Percentiles rank a stretch among this genome's conserved stretches.
Evolutionary conservation across 2,113 vertebrate species (phyloP).

Genomic region (Heliornis fulica): DNA sequence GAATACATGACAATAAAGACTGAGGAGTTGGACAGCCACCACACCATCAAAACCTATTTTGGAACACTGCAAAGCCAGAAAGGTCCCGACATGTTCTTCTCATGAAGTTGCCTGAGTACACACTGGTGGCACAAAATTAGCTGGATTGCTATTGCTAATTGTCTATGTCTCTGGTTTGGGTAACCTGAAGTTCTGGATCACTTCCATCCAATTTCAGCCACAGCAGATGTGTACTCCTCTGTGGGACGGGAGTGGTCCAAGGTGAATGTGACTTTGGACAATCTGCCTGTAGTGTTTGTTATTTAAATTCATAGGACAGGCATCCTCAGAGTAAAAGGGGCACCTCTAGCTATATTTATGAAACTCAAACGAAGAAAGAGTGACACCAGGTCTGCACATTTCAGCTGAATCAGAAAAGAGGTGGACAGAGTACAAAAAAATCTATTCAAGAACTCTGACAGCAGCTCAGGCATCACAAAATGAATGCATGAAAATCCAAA

Average conservation of each 20-base stretch:
- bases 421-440: not conserved
- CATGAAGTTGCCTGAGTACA: not conserved
- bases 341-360: conserved; percentile 23
- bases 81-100: not conserved
- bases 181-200: conserved; percentile 7
- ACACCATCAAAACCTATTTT: not conserved
- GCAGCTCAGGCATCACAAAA: not conserved
- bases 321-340: not conserved
- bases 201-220: conserved; percentile 28
- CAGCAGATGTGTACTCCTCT: not conserved
- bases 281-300: not conserved
- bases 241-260: conserved; percentile 27
- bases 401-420: not conserved
- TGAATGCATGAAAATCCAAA: not conserved
- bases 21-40: not conserved
- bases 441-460: not conserved
- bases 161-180: not conserved
- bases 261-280: conserved; percentile 2
- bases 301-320: conserved; percentile 6
- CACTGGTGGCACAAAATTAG: not conserved
- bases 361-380: not conserved
- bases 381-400: not conserved
- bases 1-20: not conserved
- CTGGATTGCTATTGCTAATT: accelerated
- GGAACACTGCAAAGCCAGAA: not conserved